phyloP scores from a whole-genome alignment of 1,140 invertebrate genomes.

The Penaeus vannamei region DNA sequence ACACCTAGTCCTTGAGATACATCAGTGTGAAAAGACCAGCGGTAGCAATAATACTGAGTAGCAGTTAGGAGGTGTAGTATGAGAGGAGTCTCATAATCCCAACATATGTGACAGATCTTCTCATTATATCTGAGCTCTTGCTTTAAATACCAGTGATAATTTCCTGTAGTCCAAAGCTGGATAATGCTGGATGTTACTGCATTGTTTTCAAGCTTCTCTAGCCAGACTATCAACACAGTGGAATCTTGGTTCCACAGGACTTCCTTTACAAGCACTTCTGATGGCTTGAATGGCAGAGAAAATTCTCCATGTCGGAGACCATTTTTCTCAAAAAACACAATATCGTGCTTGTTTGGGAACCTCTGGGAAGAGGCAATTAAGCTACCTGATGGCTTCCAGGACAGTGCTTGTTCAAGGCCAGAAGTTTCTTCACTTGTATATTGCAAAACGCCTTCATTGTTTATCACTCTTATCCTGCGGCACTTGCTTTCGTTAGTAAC shows the following conservation, averaged over 20 bases:
- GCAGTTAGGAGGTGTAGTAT: constrained; percentile 42
- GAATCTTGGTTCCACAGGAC: constrained; percentile 86
- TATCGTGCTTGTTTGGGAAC: constrained; percentile 79
- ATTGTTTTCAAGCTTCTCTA: constrained; percentile 71
- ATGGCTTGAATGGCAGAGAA: constrained; percentile 77
- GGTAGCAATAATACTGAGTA: constrained; percentile 29
- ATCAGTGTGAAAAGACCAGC: constrained; percentile 36
- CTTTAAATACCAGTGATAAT: constrained; percentile 94
- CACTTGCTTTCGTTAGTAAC: constrained; percentile 67
- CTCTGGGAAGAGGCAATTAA: constrained; percentile 83
- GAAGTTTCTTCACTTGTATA: constrained; percentile 81
- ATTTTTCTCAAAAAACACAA: constrained; percentile 93
- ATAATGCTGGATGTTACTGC: constrained; percentile 71
- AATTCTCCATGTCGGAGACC: constrained; percentile 90
- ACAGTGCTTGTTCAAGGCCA: constrained; percentile 80
- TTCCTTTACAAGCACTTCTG: constrained; percentile 77
- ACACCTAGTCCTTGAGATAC: constrained; percentile 34
- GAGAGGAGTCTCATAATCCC: constrained; percentile 74
- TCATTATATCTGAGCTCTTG: constrained; percentile 79
- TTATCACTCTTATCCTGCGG: constrained; percentile 81
- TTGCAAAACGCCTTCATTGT: constrained; percentile 81
- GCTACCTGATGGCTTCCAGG: constrained; percentile 86
- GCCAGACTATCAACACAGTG: constrained; percentile 80
- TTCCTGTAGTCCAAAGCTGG: constrained; percentile 85
- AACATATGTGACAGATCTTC: constrained; percentile 74